These are phyloP conservation scores for Peromyscus nudipes DNA, from an alignment of 2,797 vertebrate species.

Conservation along the genomic window DNA sequence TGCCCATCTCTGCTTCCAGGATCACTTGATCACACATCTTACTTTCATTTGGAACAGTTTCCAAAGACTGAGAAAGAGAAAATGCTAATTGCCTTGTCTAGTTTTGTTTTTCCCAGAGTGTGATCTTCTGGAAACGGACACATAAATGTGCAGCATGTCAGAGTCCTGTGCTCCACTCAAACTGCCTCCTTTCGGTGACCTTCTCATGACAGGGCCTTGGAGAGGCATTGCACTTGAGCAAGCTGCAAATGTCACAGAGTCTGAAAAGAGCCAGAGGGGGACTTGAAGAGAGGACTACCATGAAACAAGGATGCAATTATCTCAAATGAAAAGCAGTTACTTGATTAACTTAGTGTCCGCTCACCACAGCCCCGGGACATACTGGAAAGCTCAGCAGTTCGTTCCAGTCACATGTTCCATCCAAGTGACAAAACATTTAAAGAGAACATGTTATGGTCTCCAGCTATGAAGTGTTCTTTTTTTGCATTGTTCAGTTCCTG, in stretches of 20 bases:
- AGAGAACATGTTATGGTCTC: neutral
- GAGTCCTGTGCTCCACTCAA: neutral
- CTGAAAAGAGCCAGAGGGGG: conserved; percentile 22
- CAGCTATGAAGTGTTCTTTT: neutral
- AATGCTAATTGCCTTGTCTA: neutral
- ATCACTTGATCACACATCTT: neutral
- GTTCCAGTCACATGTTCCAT: conserved; percentile 15
- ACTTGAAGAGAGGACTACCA: conserved; percentile 66
- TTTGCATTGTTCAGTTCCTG: neutral
- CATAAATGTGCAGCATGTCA: neutral
- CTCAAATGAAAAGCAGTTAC: conserved; percentile 84
- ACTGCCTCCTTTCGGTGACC: conserved; percentile 12
- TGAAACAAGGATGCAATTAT: conserved; percentile 79
- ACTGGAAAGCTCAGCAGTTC: conserved; percentile 53
- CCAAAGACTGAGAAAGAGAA: conserved; percentile 22
- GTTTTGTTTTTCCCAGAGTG: conserved; percentile 23
- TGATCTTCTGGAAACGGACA: neutral
- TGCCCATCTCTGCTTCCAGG: neutral
- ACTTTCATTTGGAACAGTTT: conserved; percentile 56
- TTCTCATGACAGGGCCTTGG: conserved; percentile 42
- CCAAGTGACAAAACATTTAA: conserved; percentile 48
- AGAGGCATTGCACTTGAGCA: neutral
- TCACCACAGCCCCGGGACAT: conserved; percentile 71
- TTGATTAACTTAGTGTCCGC: conserved; percentile 68
- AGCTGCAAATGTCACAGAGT: conserved; percentile 53